Conservation (phyloP, 2,113 vertebrate genomes). For the Numida meleagris region DNA sequence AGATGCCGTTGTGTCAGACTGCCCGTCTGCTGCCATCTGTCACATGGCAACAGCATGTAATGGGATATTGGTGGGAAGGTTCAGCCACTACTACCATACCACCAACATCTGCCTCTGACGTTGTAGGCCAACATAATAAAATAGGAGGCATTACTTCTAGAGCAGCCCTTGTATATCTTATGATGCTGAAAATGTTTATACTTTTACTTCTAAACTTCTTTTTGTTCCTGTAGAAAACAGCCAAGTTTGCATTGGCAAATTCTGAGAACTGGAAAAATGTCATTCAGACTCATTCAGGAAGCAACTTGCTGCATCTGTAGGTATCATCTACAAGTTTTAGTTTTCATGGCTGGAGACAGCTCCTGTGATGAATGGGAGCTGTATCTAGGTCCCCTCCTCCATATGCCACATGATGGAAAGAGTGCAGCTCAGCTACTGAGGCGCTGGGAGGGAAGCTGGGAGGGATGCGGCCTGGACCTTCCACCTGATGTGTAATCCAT, state of each 20-base stretch:
- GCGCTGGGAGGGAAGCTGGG: not conserved
- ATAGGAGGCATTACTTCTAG: too few species aligned
- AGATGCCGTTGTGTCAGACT: not conserved
- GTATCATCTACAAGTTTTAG: not conserved
- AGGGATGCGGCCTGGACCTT: not conserved
- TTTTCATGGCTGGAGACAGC: not conserved
- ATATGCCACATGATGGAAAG: not conserved
- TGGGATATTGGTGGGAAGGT: not conserved
- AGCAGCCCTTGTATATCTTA: not conserved
- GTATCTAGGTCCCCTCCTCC: not conserved
- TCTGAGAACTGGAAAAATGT: not conserved
- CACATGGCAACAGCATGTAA: not conserved
- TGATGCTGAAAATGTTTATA: not conserved
- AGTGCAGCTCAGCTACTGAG: not conserved
- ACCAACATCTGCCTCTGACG: too few species aligned
- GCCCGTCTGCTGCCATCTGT: too few species aligned
- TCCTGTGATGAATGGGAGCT: not conserved
- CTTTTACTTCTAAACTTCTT: not conserved
- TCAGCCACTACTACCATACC: not conserved
- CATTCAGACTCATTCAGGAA: not conserved
- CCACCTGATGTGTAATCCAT: not conserved
- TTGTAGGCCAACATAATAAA: too few species aligned
- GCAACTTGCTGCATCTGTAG: not conserved
- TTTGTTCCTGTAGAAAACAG: not conserved
- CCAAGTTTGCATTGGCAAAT: not conserved